Percentiles rank a stretch among this genome's conserved stretches.
phyloP scores from a whole-genome alignment of 2,888 invertebrate genomes.

The Eupithecia centaureata region DNA sequence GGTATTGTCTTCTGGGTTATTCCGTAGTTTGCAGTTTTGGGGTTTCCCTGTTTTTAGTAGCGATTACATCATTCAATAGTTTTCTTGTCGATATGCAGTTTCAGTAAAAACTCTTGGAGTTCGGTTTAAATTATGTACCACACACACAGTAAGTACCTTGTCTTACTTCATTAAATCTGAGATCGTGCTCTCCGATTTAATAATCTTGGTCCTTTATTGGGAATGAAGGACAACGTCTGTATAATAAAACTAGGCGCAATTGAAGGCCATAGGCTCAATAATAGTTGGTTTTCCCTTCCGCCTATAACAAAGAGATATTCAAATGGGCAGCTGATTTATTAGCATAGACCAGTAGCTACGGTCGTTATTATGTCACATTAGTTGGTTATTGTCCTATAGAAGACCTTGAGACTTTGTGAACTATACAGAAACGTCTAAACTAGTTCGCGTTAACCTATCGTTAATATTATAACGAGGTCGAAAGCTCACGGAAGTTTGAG shows the following conservation, averaged over 20 bases:
- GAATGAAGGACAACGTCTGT: constrained; percentile 19
- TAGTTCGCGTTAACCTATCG: neutral
- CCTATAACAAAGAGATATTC: constrained; percentile 41
- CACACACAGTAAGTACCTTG: neutral
- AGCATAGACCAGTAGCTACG: constrained; percentile 45
- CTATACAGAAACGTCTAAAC: neutral
- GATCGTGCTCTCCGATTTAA: neutral
- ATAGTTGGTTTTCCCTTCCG: constrained; percentile 33
- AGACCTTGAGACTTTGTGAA: constrained; percentile 8
- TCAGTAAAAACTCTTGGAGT: neutral
- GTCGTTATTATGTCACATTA: constrained; percentile 25
- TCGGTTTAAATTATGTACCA: neutral
- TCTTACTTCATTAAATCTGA: constrained; percentile 1
- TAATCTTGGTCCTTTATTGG: constrained; percentile 14
- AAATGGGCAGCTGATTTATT: constrained; percentile 45
- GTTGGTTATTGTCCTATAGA: constrained; percentile 4
- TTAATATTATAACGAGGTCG: neutral
- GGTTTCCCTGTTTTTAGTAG: neutral
- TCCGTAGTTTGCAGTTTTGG: neutral
- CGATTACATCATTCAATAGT: neutral
- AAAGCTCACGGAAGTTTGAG: neutral
- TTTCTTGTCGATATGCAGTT: neutral
- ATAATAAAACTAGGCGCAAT: constrained; percentile 14
- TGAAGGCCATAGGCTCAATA: constrained; percentile 16
- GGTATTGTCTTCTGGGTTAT: neutral